Base-by-base conservation (phyloP, 2,113 vertebrate genomes). In the Genyomyrus donnyi region DNA sequence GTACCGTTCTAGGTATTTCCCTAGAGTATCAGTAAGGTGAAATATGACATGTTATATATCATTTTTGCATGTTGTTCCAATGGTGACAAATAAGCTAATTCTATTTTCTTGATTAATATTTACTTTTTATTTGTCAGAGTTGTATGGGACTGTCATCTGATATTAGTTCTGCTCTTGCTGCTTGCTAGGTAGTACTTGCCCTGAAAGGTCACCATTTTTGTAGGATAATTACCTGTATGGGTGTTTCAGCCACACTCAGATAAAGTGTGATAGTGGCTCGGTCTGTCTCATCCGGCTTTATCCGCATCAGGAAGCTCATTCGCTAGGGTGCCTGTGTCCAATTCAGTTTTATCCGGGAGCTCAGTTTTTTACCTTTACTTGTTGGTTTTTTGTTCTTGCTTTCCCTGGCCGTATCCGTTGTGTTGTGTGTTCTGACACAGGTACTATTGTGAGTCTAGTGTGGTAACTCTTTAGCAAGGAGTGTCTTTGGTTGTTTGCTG, bases 11-110 rank as follows among this genome's bases (percentile, higher is more conserved):
- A 5, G 85, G 27, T 87, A 8, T 88, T 89, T 89, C 46, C 48
- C 87, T 39, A 48, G 45, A 53, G n/a, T 27, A 50, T 27, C 86
- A 49, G 87, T 35, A 49, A 86, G 89, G 87, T 83, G 77, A 77
- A 49, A 46, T 85, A 45, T 90, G 83, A 50, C 56, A 85, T 85
- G n/a, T 13, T 53, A 11, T 27, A 39, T 31, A 3, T 24, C 21
- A 50, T 27, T 39, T 42, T 13, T 39, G 27, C 31, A 24, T 35
- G 48, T 88, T 46, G 45, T 42, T 80, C 5, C 17, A 19, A 19
- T 15, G 5, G 5, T 21, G 74, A 42, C 27, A 77, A 77, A 77
- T 35, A 42, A 46, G 11, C n/a, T 27, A 27, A 70, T 88, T 88
- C 62, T 39, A 11, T 49, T 46, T 83, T 42, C 4, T 46, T 7